phyloP scores from a whole-genome alignment of 2,113 vertebrate genomes.

The Todiramphus chloris region DNA sequence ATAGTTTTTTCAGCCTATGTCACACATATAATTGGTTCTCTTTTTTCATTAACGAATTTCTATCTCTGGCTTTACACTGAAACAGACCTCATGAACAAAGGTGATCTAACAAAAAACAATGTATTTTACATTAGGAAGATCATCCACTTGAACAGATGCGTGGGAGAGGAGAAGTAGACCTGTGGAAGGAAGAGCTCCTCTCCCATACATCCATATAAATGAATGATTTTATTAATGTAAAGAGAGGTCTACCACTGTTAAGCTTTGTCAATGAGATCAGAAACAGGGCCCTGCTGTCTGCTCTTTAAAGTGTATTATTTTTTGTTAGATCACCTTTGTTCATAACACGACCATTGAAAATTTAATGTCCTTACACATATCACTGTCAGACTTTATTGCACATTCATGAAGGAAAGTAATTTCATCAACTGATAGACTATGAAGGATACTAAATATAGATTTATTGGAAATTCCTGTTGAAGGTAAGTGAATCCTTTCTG shows the following conservation, averaged over 20 bases:
- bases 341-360: conserved; percentile 50
- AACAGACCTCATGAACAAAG: neutral
- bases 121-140: neutral
- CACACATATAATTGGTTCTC: neutral
- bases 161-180: neutral
- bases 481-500: conserved; percentile 46
- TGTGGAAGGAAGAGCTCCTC: neutral
- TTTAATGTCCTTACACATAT: conserved; percentile 58
- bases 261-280: conserved; percentile 39
- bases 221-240: conserved; percentile 30
- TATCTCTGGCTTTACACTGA: neutral
- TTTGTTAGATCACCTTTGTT: conserved; percentile 62
- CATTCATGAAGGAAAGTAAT: conserved; percentile 46
- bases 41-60: neutral
- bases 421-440: conserved; percentile 49
- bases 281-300: neutral
- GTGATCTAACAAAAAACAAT: neutral
- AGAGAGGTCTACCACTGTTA: conserved; percentile 4
- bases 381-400: conserved; percentile 56
- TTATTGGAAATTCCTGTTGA: conserved; percentile 53
- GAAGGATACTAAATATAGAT: conserved; percentile 56
- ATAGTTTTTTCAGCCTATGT: neutral
- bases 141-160: neutral
- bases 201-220: neutral
- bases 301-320: conserved; percentile 53